Base-by-base conservation (phyloP, 2,113 vertebrate genomes). In the Muntiacus muntjak region DNA sequence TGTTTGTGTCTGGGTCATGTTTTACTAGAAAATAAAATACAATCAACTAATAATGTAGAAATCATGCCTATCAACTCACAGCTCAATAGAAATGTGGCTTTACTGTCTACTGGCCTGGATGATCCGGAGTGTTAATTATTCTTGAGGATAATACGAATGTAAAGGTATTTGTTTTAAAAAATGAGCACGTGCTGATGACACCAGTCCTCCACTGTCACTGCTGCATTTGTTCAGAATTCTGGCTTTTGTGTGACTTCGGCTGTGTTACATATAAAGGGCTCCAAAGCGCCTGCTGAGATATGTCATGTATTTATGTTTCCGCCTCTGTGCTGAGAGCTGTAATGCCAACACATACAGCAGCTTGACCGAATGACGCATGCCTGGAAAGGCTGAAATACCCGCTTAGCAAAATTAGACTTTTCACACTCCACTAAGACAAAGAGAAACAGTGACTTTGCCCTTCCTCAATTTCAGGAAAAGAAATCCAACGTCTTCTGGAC, bases 351-450 rank as follows among this genome's bases (percentile, higher is more conserved):
- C 23, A 14, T 7, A 40, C 26, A 54, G 87, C n/a, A 58, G 64
- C 21, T 58, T 71, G 47, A 16, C 82, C 81, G 89, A 93, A 93
- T 64, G 92, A 76, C 26, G 0, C 55, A 54, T 0, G 15, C 55
- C 71, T 30, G 28, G 67, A 33, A 94, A 94, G 30, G 52, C 2
- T 14, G 52, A 95, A 96, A 96, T 57, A 79, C 2, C 2, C 30
- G 14, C 67, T 97, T 84, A 89, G 79, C 58, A 96, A 93, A 94
- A n/a, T 45, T 40, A 71, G 23, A 40, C 30, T 87, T 90, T 67
- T 67, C 83, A 92, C 47, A 96, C 40, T 90, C 43, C n/a, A 94
- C n/a, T 64, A 85, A 85, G 78, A n/a, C 58, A 79, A 67, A 94
- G 25, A 87, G n/a, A 96, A 84, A 55, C 43, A 92, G 78, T 91